Base-by-base conservation (phyloP, 92 coral and sea anemone species). In the Plumapathes pennacea region DNA sequence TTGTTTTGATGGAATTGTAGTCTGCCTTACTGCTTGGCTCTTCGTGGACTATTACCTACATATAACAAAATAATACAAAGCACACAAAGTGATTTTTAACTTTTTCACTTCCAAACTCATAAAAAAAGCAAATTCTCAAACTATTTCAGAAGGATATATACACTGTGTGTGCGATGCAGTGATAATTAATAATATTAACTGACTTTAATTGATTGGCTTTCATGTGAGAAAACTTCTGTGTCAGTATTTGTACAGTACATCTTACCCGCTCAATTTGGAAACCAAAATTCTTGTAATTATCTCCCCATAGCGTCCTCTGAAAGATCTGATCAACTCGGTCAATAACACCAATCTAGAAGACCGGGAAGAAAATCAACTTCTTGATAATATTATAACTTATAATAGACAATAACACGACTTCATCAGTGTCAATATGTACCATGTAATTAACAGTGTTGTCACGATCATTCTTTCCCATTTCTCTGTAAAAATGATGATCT, bases 301-400 rank as follows among this genome's bases (percentile, higher is more conserved):
- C 14, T 10, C 84, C 66, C 95, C 95, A 90, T 31, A 47, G 74
- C n/a, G 97, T 90, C 0, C 29, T 24, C 32, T 48, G 80, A 67
- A 57, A 90, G 51, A 90, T 81, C 25, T 51, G 50, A 50, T 90
- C 95, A 40, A 90, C 97, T 32, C 97, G 62, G 60, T 90, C 89
- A n/a, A 67, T 47, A 5, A 86, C 79, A 30, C 95, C 95, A 33
- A 90, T 88, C 97, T 90, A 61, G 1, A 32, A 25, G 10, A 54
- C 33, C 22, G 1, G 28, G 4, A 40, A 40, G 36, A 31, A 36
- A 13, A 9, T 11, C 14, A 46, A 29, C 9, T 44, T 24, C 14
- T 17, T 17, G 48, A 0, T 22, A 21, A 34, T 1, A 7, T 10
- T 37, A 52, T 12, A 23, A 31, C 15, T 2, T n/a, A 10, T 10